These are phyloP conservation scores for Caranx ignobilis DNA, from an alignment of 2,113 vertebrate genomes.

Conservation along the genomic window DNA sequence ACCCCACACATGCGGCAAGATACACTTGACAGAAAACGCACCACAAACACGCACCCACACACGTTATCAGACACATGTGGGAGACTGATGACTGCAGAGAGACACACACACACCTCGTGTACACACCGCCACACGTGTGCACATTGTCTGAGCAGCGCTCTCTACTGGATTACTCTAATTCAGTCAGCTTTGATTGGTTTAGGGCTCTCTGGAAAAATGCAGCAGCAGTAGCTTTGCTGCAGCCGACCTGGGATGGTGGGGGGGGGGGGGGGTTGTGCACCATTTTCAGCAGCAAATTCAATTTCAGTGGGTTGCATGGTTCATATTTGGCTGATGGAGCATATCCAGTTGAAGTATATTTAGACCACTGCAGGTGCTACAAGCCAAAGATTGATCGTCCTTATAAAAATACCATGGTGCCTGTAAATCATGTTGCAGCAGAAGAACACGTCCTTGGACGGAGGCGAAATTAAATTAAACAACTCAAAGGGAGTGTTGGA, in stretches of 20 bases:
- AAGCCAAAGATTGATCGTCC: constrained; percentile 63
- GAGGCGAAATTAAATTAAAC: constrained; percentile 32
- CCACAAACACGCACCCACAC: constrained; percentile 19
- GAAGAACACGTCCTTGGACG: constrained; percentile 13
- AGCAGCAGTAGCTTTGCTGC: background rate
- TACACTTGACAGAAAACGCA: constrained; percentile 4
- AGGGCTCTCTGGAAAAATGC: constrained; percentile 16
- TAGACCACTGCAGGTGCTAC: constrained; percentile 63
- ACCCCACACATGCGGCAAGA: constrained; percentile 26
- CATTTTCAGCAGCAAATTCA: constrained; percentile 37
- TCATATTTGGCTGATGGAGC: constrained; percentile 44
- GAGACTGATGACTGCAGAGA: constrained; percentile 29
- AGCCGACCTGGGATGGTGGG: background rate
- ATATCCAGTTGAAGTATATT: constrained; percentile 58
- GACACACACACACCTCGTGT: background rate
- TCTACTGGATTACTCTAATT: constrained; percentile 53
- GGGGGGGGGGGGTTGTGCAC: background rate
- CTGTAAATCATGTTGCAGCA: constrained; percentile 35
- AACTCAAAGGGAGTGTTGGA: constrained; percentile 10
- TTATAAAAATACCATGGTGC: constrained; percentile 55
- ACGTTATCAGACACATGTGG: background rate
- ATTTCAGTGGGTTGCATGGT: constrained; percentile 25
- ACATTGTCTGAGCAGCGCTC: constrained; percentile 15
- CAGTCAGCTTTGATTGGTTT: constrained; percentile 61
- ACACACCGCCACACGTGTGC: constrained; percentile 12